phyloP scores from a whole-genome alignment of 2,888 invertebrate species.

The Apotomis betuletana region DNA sequence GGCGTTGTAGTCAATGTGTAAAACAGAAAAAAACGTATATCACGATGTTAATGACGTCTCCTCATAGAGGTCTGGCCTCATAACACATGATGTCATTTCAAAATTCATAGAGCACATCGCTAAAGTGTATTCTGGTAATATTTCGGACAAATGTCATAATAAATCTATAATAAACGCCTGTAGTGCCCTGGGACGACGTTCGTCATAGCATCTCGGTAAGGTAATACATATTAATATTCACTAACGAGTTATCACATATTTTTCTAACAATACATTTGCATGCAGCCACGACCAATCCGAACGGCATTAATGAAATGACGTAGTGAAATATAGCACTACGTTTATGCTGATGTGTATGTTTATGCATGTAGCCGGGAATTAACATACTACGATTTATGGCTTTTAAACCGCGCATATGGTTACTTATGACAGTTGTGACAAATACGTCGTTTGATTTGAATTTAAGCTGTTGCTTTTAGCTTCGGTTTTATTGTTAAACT shows the following conservation, averaged over 20 bases:
- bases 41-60: no score
- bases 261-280: slow-evolving; percentile 18
- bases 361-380: slow-evolving; percentile 33
- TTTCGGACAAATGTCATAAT: no score
- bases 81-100: no score
- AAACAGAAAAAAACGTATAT: no score
- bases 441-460: slow-evolving; percentile 21
- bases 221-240: neutral
- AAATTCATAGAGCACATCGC: no score
- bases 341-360: slow-evolving; percentile 27
- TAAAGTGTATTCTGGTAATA: no score
- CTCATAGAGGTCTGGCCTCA: no score
- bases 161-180: no score
- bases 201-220: neutral
- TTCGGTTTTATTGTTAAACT: slow-evolving; percentile 1
- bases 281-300: slow-evolving; percentile 6
- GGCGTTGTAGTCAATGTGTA: no score
- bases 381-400: slow-evolving; percentile 41
- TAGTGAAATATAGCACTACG: slow-evolving; percentile 35
- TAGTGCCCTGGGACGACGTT: no score
- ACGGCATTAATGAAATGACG: slow-evolving; percentile 12
- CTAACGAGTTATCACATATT: neutral
- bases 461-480: neutral
- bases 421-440: slow-evolving; percentile 35
- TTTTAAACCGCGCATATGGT: slow-evolving; percentile 39